These are phyloP conservation scores for Elaphurus davidianus DNA, from an alignment of 2,113 vertebrate species.

Conservation along the genomic window DNA sequence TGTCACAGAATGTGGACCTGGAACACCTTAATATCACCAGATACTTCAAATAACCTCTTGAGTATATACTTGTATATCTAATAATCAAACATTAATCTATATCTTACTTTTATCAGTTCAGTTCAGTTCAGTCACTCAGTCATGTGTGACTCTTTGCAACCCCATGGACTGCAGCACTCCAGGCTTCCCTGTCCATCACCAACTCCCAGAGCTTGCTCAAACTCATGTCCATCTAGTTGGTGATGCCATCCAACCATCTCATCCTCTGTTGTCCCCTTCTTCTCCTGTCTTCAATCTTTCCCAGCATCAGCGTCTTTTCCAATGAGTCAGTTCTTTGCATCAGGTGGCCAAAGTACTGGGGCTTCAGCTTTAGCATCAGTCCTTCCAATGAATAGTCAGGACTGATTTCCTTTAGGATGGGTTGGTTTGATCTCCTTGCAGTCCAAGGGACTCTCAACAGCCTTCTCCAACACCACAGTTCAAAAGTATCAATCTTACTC, in stretches of 20 bases:
- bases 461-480: neutral
- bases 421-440: neutral
- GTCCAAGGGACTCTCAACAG: neutral
- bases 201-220: neutral
- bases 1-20: neutral
- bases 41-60: neutral
- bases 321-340: neutral
- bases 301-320: neutral
- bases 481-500: neutral
- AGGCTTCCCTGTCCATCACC: neutral
- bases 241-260: neutral
- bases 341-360: neutral
- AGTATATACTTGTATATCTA: neutral
- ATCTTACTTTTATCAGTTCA: neutral
- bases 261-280: neutral
- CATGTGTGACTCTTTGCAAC: neutral
- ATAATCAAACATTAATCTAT: neutral
- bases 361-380: neutral
- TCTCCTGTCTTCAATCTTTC: neutral
- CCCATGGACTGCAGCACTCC: neutral
- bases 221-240: neutral
- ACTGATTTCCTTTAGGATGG: neutral
- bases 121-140: neutral
- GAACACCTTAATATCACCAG: neutral
- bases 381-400: neutral